A percentile compares a stretch with the other conserved stretches of the same genome.
Conservation (phyloP, 2,113 vertebrate genomes). For the Barnardius zonarius region DNA sequence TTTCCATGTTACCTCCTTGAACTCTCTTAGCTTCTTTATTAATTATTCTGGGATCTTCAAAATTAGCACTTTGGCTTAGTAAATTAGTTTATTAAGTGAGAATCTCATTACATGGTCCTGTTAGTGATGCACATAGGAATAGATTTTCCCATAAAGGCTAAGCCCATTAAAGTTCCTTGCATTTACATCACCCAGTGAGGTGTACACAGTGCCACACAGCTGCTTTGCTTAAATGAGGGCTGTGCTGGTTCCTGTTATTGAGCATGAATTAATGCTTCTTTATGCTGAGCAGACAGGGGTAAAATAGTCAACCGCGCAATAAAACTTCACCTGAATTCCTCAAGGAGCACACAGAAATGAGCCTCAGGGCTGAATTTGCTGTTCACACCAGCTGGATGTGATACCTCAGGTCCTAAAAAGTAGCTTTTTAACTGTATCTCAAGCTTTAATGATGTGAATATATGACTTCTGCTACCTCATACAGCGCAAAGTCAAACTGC, state of each 20-base stretch:
- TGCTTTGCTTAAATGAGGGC: not conserved
- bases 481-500: not conserved
- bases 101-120: not conserved
- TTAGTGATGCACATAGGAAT: not conserved
- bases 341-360: not conserved
- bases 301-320: rapidly evolving
- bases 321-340: not conserved
- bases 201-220: not conserved
- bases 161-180: not conserved
- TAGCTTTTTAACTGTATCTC: not conserved
- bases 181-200: not conserved
- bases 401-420: not conserved
- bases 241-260: rapidly evolving
- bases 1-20: not conserved
- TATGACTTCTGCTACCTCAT: not conserved
- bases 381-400: not conserved
- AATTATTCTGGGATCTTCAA: not conserved
- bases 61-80: not conserved
- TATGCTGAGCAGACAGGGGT: not conserved
- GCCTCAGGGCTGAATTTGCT: not conserved
- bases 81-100: not conserved
- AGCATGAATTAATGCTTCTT: not conserved
- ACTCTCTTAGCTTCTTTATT: not conserved
- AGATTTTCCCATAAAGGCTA: not conserved
- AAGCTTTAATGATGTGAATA: not conserved